Conservation (phyloP, 64 coral and sea anemone genomes). For the Anthopleura sola region DNA sequence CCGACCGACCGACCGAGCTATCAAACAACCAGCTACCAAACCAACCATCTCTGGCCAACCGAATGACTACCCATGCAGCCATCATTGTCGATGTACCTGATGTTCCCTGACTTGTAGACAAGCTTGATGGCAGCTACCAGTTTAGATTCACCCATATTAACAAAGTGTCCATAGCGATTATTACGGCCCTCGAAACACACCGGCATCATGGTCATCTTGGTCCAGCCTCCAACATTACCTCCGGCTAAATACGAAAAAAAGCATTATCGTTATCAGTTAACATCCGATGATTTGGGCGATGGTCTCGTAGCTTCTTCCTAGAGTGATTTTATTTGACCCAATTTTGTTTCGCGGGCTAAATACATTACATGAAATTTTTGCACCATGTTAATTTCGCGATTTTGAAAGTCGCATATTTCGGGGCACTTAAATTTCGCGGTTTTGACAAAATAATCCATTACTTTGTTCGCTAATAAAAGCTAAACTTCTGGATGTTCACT, state of each 20-base stretch:
- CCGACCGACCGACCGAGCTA: too few relatives aligned
- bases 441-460: too few relatives aligned
- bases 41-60: not conserved
- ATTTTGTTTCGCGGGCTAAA: too few relatives aligned
- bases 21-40: not conserved
- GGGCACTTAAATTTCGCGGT: not conserved
- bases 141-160: slow-evolving; percentile 32
- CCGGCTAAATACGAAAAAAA: not conserved
- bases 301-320: too few relatives aligned
- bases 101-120: slow-evolving; percentile 14
- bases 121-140: slow-evolving; percentile 43
- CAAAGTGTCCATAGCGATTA: slow-evolving; percentile 36
- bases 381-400: too few relatives aligned
- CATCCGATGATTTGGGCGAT: too few relatives aligned
- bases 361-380: not conserved
- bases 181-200: slow-evolving; percentile 48
- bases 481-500: too few relatives aligned
- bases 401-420: too few relatives aligned
- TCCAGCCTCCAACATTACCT: slow-evolving; percentile 10
- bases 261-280: too few relatives aligned
- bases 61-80: not conserved
- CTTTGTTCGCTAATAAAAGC: too few relatives aligned
- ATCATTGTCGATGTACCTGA: slow-evolving; percentile 10
- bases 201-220: not conserved
- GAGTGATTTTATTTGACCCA: too few relatives aligned